Evolutionary conservation across 2,113 vertebrate species (phyloP).

Genomic region (Carettochelys insculpta): DNA sequence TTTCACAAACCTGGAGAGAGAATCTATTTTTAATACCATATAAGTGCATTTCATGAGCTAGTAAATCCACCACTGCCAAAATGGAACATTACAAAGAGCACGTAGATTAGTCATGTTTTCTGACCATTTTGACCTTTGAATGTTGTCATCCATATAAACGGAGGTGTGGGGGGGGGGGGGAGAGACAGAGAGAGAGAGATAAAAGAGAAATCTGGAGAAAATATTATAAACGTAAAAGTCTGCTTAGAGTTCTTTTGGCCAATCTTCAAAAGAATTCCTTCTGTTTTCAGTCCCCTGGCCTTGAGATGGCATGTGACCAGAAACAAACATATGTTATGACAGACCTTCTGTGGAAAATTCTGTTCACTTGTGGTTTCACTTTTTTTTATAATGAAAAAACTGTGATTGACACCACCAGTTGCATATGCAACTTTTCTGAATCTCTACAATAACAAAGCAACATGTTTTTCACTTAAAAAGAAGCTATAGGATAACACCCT

Average conservation of each 20-base stretch:
- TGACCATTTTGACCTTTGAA: conserved; percentile 13
- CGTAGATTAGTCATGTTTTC: neutral
- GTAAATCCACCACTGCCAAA: conserved; percentile 17
- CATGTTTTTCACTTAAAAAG: conserved; percentile 15
- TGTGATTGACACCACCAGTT: conserved; percentile 33
- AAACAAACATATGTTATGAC: conserved; percentile 56
- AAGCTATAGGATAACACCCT: neutral
- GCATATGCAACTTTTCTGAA: conserved; percentile 3
- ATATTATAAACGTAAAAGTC: conserved; percentile 50
- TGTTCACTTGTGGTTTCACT: conserved; percentile 34
- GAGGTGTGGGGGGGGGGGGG: conserved; percentile 9
- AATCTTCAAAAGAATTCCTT: conserved; percentile 56
- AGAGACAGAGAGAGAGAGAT: conserved; percentile 22
- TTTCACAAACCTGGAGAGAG: conserved; percentile 8
- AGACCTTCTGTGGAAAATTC: conserved; percentile 45
- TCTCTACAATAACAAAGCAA: conserved; percentile 1
- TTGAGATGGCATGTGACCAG: conserved; percentile 53
- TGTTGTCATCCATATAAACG: conserved; percentile 48
- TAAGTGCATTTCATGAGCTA: conserved; percentile 3
- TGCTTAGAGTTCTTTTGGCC: conserved; percentile 59
- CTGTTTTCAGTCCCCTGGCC: conserved; percentile 31
- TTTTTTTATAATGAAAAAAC: neutral
- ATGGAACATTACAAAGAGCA: conserved; percentile 34
- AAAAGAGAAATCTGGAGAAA: conserved; percentile 63
- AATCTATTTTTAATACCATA: conserved; percentile 16